Conservation (phyloP, 2,113 vertebrate species). For the Chlorodrepanis virens region DNA sequence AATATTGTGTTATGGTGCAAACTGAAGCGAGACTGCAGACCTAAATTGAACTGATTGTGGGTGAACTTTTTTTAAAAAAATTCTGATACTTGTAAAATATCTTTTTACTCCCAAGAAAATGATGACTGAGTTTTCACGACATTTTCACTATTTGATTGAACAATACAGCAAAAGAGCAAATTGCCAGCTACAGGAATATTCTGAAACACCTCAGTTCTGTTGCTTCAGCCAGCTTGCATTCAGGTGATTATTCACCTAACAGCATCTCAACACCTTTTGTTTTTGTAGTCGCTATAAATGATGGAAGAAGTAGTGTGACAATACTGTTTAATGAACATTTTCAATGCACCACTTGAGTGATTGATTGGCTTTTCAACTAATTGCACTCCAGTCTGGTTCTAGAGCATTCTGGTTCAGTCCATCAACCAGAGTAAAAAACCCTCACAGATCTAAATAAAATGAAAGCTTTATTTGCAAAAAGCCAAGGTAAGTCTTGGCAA, state of each 20-base stretch:
- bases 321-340: neutral
- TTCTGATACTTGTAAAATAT: neutral
- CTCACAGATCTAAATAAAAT: neutral
- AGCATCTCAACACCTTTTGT: neutral
- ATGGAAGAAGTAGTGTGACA: neutral
- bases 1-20: neutral
- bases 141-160: neutral
- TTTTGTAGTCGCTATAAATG: neutral
- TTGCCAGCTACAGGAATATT: neutral
- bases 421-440: neutral
- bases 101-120: neutral
- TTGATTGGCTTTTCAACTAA: neutral
- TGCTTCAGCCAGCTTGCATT: neutral
- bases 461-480: neutral
- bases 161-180: neutral
- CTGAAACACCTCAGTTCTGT: neutral
- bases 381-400: too few relatives aligned
- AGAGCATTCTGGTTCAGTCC: neutral
- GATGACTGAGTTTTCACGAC: neutral
- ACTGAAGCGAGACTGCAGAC: neutral
- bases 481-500: neutral
- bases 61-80: neutral
- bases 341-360: neutral
- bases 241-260: neutral
- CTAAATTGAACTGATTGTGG: neutral